Conservation (phyloP, 2,888 invertebrate genomes). For the Drosophila helvetica region DNA sequence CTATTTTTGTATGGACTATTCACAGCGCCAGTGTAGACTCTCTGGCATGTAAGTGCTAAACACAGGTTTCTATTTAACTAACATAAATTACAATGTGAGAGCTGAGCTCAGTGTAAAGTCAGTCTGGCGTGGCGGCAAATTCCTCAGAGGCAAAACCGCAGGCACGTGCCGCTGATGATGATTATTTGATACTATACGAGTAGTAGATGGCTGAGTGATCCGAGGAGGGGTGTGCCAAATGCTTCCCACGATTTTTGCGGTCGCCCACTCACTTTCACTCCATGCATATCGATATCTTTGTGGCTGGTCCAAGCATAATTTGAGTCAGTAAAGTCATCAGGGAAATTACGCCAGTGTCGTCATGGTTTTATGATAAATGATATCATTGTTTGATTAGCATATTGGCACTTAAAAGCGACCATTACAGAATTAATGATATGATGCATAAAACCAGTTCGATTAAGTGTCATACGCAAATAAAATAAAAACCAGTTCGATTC, state of each 20-base stretch:
- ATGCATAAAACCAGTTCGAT: conserved; percentile 18
- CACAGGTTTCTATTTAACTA: not conserved
- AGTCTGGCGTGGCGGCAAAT: not conserved
- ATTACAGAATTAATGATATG: not conserved
- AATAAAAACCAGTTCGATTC: conserved; percentile 26
- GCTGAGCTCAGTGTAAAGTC: not conserved
- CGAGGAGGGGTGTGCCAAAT: conserved; percentile 1
- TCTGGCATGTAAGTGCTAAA: not conserved
- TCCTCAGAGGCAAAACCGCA: conserved; percentile 14
- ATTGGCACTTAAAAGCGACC: not conserved
- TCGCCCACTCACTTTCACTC: not conserved
- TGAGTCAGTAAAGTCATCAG: not conserved
- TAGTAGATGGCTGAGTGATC: not conserved
- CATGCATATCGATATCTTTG: not conserved
- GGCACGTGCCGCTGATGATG: conserved; percentile 8
- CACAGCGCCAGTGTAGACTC: not conserved
- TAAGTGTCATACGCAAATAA: conserved; percentile 20
- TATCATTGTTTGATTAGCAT: conserved; percentile 32
- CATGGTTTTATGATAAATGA: conserved; percentile 15
- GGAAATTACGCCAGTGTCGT: conserved; percentile 17
- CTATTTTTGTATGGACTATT: conserved; percentile 5
- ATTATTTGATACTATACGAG: not conserved
- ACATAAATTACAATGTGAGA: conserved; percentile 2
- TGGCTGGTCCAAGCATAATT: conserved; percentile 8
- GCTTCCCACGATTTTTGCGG: conserved; percentile 34